A percentile compares a stretch with the other conserved stretches of the same genome.
These are phyloP conservation scores for Drosophila macrospina DNA, from an alignment of 2,888 invertebrate genomes.

Conservation along the genomic window DNA sequence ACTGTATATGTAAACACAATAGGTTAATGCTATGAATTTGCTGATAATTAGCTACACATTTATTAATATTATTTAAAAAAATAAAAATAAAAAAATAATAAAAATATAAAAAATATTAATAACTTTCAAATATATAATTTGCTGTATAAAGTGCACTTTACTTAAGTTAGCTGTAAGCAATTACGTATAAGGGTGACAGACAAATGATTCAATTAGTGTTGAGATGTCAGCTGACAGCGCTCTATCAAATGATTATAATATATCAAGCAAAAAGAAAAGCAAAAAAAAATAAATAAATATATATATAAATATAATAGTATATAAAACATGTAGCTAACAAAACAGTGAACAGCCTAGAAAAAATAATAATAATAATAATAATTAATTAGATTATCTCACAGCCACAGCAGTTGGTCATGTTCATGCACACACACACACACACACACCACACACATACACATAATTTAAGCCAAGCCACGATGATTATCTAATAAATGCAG, in stretches of 20 bases:
- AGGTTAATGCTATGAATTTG: conserved; percentile 5
- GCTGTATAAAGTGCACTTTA: conserved; percentile 14
- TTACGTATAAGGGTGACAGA: not conserved
- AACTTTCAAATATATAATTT: not conserved
- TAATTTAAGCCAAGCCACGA: conserved; percentile 21
- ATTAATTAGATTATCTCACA: conserved; percentile 19
- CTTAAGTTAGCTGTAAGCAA: conserved; percentile 2
- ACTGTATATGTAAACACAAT: no score
- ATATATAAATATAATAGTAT: conserved; percentile 18
- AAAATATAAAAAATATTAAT: not conserved
- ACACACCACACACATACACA: conserved; percentile 10
- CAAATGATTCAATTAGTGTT: not conserved
- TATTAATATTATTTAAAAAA: not conserved
- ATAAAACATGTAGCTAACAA: conserved; percentile 47
- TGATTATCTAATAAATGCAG: conserved; percentile 40
- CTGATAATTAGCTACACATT: conserved; percentile 3
- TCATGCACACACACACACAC: conserved; percentile 10
- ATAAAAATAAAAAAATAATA: no score
- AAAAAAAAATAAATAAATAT: conserved; percentile 24
- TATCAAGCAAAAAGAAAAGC: conserved; percentile 21
- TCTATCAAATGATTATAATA: conserved; percentile 1
- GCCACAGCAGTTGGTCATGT: conserved; percentile 19
- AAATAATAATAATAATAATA: conserved; percentile 10
- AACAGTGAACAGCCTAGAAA: conserved; percentile 40
- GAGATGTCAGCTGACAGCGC: conserved; percentile 11